Percentiles rank a stretch among this genome's conserved stretches.
Evolutionary conservation across 1,140 invertebrate species (phyloP).

Genomic region (Drosophila kepulauana): DNA sequence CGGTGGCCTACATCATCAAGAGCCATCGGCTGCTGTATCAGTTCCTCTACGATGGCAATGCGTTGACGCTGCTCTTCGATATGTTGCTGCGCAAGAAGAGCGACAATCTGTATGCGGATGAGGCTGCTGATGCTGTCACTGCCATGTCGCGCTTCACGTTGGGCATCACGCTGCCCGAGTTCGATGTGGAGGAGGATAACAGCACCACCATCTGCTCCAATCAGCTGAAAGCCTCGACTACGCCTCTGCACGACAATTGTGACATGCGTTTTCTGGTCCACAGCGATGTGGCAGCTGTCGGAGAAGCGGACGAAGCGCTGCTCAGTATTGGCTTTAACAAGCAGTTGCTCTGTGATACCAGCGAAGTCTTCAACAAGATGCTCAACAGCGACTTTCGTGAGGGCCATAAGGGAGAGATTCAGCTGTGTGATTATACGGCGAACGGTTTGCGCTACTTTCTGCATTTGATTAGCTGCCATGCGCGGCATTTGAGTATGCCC

Average conservation of each 20-base stretch:
- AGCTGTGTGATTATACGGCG: constrained; percentile 69
- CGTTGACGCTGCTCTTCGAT: constrained; percentile 69
- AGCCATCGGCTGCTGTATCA: constrained; percentile 77
- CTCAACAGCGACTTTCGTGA: constrained; percentile 81
- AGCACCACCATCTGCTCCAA: constrained; percentile 35
- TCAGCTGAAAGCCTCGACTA: constrained; percentile 25
- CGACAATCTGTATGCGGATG: constrained; percentile 68
- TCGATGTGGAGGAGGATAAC: constrained; percentile 38
- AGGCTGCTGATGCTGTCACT: constrained; percentile 78
- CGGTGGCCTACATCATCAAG: constrained; percentile 78
- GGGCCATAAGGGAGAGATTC: constrained; percentile 76
- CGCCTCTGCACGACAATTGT: constrained; percentile 56
- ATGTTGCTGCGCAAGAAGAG: constrained; percentile 70
- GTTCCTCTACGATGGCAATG: constrained; percentile 79
- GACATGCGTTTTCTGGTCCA: constrained; percentile 79
- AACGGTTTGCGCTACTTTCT: constrained; percentile 77
- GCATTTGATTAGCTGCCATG: constrained; percentile 68
- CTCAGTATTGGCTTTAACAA: constrained; percentile 77
- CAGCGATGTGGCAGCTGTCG: background rate
- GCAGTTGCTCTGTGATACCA: constrained; percentile 73
- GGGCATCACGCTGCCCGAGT: constrained; percentile 67
- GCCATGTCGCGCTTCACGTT: constrained; percentile 73
- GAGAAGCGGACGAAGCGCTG: background rate
- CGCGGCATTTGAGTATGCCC: constrained; percentile 48
- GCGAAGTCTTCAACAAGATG: constrained; percentile 84